These are phyloP conservation scores for Drosophila simulans DNA, from an alignment of 1,140 invertebrate genomes.

Conservation along the genomic window DNA sequence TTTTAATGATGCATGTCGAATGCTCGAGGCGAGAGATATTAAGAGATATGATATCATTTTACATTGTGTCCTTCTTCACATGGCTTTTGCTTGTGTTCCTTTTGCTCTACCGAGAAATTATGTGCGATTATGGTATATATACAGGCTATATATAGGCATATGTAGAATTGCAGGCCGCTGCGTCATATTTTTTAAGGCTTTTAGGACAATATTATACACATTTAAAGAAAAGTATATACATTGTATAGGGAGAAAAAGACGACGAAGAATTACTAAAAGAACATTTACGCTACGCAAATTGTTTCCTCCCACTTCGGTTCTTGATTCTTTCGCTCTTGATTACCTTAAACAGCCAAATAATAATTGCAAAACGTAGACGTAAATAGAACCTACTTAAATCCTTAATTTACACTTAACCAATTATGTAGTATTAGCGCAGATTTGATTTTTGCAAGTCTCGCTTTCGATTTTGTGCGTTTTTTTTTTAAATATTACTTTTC, in stretches of 20 bases:
- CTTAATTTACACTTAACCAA: constrained; percentile 52
- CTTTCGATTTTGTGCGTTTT: constrained; percentile 49
- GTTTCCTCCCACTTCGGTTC: constrained; percentile 26
- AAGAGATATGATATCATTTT: constrained; percentile 38
- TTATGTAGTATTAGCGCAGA: constrained; percentile 69
- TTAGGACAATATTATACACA: constrained; percentile 80
- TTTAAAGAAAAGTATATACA: constrained; percentile 43
- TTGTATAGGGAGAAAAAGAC: constrained; percentile 32
- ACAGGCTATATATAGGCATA: constrained; percentile 18
- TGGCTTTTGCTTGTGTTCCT: constrained; percentile 79
- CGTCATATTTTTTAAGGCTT: constrained; percentile 75
- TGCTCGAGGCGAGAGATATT: constrained; percentile 30
- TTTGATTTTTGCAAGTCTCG: constrained; percentile 77
- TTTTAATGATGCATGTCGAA: constrained; percentile 50
- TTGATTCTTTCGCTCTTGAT: constrained; percentile 38
- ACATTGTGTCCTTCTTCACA: constrained; percentile 54
- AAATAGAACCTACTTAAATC: constrained; percentile 51
- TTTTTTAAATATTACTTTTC: constrained; percentile 39
- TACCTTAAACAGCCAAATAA: constrained; percentile 51
- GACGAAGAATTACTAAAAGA: constrained; percentile 38
- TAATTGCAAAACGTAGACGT: constrained; percentile 42
- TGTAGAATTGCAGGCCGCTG: constrained; percentile 27
- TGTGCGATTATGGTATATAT: constrained; percentile 36
- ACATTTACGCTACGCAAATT: constrained; percentile 8
- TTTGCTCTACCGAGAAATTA: constrained; percentile 67